Percentiles rank a stretch among this genome's conserved stretches.
These are phyloP conservation scores for Megaleporinus macrocephalus DNA, from an alignment of 2,113 vertebrate genomes.

Conservation along the genomic window DNA sequence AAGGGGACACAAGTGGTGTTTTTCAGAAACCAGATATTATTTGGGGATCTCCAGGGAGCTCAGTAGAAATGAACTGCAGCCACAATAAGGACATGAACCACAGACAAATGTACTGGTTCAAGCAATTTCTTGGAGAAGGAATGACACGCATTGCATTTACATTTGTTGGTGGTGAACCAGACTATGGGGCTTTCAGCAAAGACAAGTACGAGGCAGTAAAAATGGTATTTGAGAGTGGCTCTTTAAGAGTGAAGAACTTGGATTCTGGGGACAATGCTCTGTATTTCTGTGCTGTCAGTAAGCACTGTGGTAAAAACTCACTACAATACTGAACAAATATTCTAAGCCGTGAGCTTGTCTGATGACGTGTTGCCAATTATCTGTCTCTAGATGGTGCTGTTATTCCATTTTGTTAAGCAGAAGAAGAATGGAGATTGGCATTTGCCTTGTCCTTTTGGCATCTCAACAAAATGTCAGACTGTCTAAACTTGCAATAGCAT, in stretches of 20 bases:
- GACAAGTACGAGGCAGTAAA: constrained; percentile 25
- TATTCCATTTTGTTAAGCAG: background rate
- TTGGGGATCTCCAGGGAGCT: background rate
- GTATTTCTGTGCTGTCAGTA: constrained; percentile 47
- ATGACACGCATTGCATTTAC: constrained; percentile 22
- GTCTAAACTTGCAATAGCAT: no score
- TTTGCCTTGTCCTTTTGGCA: background rate
- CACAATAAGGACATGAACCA: constrained; percentile 12
- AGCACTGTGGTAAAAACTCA: constrained; percentile 33
- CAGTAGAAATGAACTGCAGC: constrained; percentile 27
- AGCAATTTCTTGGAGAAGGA: constrained; percentile 15
- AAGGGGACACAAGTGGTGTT: constrained; percentile 1
- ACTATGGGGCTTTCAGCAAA: constrained; percentile 21
- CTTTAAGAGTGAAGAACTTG: constrained; percentile 38
- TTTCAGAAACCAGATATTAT: constrained; percentile 10
- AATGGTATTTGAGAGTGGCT: constrained; percentile 16
- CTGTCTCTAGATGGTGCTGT: constrained; percentile 9
- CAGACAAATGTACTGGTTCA: constrained; percentile 51
- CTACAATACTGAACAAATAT: constrained; percentile 14
- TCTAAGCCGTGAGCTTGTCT: background rate
- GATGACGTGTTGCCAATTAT: background rate
- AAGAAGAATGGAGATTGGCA: no score
- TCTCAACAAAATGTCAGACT: no score
- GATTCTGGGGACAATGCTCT: constrained; percentile 34
- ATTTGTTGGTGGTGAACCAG: background rate